Base-by-base conservation (phyloP, 1,140 invertebrate species). In the Sycophila sp. region DNA sequence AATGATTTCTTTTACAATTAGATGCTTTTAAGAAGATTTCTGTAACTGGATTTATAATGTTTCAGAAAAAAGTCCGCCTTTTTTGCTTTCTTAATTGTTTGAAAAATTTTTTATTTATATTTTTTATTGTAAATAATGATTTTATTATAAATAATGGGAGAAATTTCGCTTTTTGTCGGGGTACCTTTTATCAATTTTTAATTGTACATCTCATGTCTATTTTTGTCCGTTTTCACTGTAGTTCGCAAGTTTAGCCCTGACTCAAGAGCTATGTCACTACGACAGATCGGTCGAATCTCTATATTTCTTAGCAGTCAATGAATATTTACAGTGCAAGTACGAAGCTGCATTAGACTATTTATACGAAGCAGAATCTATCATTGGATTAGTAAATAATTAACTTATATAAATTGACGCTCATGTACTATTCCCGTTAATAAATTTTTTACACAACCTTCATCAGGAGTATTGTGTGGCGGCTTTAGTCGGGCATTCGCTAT, bases 381-480 rank as follows among this genome's bases (percentile, higher is more conserved):
- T 79, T 28, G 79, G 78, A 55, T 40, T 78, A 71, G 80, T 81
- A 64, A 36, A 51, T 63, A 5, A 64, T 24, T 38, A 13, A 34
- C 6, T 15, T 47, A 38, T 26, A 19, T 13, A 40, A 19, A 38
- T 30, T 0, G 13, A 17, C 34, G 0, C 34, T 55, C n/a, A 19
- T 47, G 42, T 47, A 47, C 7, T 51, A 26, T 51, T 2, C 24
- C 10, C n/a, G 42, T 13, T 4, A 45, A n/a, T 19, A 6, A 36
- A 36, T 11, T 36, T 36, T 36, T 36, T 6, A 36, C 34, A 36
- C 34, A 26, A 7, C 17, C 19, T 2, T 10, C 26, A 64, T 17
- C 22, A 81, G 79, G 76, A 81, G 26, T 78, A 77, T 28, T 74
- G 77, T 3, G 56, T 81, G 24, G 69, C 72, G 55, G 73, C 73